Conservation (phyloP, 53 echinoderm and acorn worm species). For the Paracentrotus lividus region DNA sequence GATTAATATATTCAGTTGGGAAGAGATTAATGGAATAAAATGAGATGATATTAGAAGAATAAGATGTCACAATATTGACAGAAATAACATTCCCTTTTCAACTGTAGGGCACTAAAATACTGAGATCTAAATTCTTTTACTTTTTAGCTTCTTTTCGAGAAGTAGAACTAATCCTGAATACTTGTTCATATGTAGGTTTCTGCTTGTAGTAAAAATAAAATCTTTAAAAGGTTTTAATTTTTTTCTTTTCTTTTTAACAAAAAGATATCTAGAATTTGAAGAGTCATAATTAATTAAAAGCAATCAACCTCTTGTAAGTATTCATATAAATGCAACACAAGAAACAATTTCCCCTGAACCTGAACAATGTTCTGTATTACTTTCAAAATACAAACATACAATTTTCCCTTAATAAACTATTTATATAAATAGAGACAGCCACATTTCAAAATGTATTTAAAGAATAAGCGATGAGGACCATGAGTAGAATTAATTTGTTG, state of each 20-base stretch:
- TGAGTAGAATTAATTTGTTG: neutral
- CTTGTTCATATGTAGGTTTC: no score
- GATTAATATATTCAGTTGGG: neutral
- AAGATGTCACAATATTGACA: conserved; percentile 25
- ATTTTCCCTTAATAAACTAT: neutral
- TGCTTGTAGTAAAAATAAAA: no score
- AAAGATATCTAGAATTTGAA: no score
- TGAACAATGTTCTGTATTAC: neutral
- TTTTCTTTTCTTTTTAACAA: neutral
- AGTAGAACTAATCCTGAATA: no score
- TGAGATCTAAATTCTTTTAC: neutral
- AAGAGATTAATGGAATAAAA: conserved; percentile 9
- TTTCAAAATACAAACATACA: neutral
- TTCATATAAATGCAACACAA: neutral
- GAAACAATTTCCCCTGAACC: neutral
- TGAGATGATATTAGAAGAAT: neutral
- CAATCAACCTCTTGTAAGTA: no score
- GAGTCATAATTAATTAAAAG: no score
- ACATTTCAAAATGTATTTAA: neutral
- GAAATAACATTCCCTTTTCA: neutral
- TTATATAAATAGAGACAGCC: neutral
- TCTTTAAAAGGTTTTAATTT: neutral
- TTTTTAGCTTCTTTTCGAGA: no score
- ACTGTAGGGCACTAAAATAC: neutral
- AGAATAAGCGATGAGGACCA: neutral